Base-by-base conservation (phyloP, 2,888 invertebrate genomes). In the Callimorpha dominula region DNA sequence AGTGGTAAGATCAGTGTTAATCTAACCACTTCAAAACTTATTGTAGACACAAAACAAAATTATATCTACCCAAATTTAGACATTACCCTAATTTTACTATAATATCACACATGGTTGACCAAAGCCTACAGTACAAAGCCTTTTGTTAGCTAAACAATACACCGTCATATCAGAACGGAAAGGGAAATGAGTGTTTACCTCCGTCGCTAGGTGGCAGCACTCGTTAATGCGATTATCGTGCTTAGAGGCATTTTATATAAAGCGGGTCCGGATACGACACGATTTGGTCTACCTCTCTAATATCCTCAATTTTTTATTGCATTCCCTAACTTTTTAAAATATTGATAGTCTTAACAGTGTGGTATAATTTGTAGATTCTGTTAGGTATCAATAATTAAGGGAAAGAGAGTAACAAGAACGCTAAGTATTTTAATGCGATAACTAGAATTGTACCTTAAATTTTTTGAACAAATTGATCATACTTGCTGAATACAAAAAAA, bases 181-280 rank as follows among this genome's bases (percentile, higher is more conserved):
- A 52, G 52, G 77, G 74, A 79, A 81, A 77, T 78, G 68, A 74
- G 79, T 72, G 74, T 46, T 77, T 73, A 67, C 67, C 67, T 49
- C 52, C 20, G 46, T 15, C 66, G 54, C 46, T 50, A 78, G 74
- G 52, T 71, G 65, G 82, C 67, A 54, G 66, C 77, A 77, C 79
- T 79, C 78, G 78, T 81, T 79, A 83, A 72, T 50, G 67, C 54
- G 77, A 79, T 83, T 85, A 83, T 77, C 46, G 31, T 54, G 15
- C 50, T 54, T 15, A 11, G 31, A 46, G 50, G 9, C 11, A 11
- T 62, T 73, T 70, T 46, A 66, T 40, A 63, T 17, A 1, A 20
- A 0, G 65, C 62, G 65, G 65, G 42, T 5, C 71, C 57, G 67
- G 31, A 4, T 9, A 70, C 71, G 71, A 67, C 17, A 62, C 71